These are phyloP conservation scores for Crioceris asparagi DNA, from an alignment of 2,888 invertebrate species.

Conservation along the genomic window DNA sequence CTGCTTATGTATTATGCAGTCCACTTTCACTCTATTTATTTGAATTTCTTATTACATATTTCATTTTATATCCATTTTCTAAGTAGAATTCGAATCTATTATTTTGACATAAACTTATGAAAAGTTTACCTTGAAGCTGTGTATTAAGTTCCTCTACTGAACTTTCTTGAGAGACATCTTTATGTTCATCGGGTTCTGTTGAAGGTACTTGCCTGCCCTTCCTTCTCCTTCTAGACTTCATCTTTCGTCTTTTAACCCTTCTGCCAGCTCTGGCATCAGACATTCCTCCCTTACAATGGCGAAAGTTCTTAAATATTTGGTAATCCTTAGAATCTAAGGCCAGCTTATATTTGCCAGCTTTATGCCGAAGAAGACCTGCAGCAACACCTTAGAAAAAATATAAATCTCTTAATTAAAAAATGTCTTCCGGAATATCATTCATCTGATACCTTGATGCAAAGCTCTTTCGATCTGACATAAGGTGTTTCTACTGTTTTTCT, in stretches of 20 bases:
- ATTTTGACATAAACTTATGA: too few relatives aligned
- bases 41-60: too few relatives aligned
- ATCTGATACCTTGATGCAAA: conserved; percentile 15
- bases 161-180: too few relatives aligned
- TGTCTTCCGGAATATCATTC: background rate
- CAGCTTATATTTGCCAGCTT: conserved; percentile 20
- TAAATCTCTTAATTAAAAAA: too few relatives aligned
- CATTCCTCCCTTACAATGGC: background rate
- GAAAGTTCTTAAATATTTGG: conserved; percentile 3
- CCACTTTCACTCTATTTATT: too few relatives aligned
- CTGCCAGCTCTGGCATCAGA: background rate
- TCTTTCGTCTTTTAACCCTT: background rate
- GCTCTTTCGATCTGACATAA: conserved; percentile 13
- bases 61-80: too few relatives aligned
- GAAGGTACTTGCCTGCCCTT: conserved; percentile 12
- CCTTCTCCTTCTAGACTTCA: conserved; percentile 6
- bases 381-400: conserved; percentile 8
- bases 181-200: too few relatives aligned
- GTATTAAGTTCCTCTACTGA: too few relatives aligned
- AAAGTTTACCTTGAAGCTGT: too few relatives aligned
- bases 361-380: conserved; percentile 15
- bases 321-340: conserved; percentile 18
- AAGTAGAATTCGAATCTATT: too few relatives aligned
- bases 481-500: conserved; percentile 14
- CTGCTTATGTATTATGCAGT: too few relatives aligned